These are phyloP conservation scores for Euleptes europaea DNA, from an alignment of 2,113 vertebrate species.

Conservation along the genomic window DNA sequence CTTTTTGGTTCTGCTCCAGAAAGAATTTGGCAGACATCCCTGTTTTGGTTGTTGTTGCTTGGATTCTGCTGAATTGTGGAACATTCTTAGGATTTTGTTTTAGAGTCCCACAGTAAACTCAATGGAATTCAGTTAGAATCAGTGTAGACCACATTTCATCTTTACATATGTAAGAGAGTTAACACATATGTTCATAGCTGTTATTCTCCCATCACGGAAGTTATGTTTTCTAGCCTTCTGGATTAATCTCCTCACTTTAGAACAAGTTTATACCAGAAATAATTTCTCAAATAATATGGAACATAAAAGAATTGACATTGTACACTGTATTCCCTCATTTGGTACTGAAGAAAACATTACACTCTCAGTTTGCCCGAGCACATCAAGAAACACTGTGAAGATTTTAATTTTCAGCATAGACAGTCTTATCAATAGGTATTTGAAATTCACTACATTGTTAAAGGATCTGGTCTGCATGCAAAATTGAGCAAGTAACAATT, in stretches of 20 bases:
- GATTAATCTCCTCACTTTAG: slow-evolving; percentile 19
- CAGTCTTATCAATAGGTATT: background rate
- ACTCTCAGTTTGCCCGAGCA: background rate
- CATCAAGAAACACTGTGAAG: slow-evolving; percentile 1
- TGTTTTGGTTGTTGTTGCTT: no score
- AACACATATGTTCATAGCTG: no score
- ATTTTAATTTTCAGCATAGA: background rate
- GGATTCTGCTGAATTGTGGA: no score
- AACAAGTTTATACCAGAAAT: background rate
- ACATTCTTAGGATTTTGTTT: no score
- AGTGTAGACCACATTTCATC: no score
- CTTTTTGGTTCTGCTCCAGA: no score
- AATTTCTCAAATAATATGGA: background rate
- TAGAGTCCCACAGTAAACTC: no score
- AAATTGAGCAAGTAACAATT: background rate
- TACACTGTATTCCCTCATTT: background rate
- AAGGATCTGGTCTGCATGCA: background rate
- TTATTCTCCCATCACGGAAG: background rate
- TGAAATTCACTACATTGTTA: background rate
- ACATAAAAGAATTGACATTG: slow-evolving; percentile 12
- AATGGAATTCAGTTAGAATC: no score
- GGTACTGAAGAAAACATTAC: background rate
- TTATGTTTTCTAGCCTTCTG: background rate
- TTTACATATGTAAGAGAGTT: no score
- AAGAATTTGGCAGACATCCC: no score